These are phyloP conservation scores for Python bivittatus DNA, from an alignment of 2,113 vertebrate genomes.

Conservation along the genomic window DNA sequence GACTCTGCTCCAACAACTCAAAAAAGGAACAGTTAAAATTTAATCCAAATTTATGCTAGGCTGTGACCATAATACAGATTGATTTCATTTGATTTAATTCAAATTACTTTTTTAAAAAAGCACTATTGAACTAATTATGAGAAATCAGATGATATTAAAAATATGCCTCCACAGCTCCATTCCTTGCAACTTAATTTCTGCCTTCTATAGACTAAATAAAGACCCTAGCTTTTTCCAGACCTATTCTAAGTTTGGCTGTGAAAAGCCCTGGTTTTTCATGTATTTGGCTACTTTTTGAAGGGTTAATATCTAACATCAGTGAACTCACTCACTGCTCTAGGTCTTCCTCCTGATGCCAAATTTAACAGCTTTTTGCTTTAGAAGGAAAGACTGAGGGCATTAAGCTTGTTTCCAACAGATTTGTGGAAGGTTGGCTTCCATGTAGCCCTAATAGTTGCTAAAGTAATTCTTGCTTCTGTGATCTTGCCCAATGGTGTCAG, in stretches of 20 bases:
- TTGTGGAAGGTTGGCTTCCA: neutral
- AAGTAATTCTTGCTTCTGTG: too few species aligned
- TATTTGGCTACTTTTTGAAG: neutral
- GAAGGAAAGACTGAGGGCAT: neutral
- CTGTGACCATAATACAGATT: neutral
- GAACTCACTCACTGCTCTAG: neutral
- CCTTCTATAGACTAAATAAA: neutral
- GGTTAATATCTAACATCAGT: neutral
- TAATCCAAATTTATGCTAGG: neutral
- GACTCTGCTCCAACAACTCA: neutral
- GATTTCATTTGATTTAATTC: neutral
- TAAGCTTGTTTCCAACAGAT: neutral
- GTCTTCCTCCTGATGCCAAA: neutral
- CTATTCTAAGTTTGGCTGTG: neutral
- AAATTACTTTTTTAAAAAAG: neutral
- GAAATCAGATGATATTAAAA: neutral
- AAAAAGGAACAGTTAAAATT: neutral
- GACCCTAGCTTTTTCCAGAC: neutral
- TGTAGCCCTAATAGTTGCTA: too few species aligned
- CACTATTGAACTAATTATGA: neutral
- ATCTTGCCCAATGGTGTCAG: neutral
- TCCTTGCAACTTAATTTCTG: neutral
- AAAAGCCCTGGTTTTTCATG: neutral
- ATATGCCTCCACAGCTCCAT: neutral
- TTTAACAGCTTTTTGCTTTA: neutral